phyloP scores from a whole-genome alignment of 2,888 invertebrate genomes.

The Caprella mutica region DNA sequence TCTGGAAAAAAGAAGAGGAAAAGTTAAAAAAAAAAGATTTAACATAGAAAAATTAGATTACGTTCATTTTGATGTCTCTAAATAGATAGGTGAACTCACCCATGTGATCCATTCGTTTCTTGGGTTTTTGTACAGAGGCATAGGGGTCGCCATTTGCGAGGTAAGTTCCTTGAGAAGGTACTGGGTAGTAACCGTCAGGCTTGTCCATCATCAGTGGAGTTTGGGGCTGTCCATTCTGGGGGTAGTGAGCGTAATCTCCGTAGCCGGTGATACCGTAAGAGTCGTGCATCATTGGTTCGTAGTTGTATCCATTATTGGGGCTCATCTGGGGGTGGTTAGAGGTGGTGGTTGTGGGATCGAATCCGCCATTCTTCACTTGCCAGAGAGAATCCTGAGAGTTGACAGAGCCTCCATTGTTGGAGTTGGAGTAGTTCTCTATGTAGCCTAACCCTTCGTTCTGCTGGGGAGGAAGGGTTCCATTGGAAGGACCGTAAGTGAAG shows the following conservation, averaged over 20 bases:
- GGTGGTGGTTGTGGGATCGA: slow-evolving; percentile 32
- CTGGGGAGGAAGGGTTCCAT: background rate
- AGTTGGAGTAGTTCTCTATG: slow-evolving; percentile 82
- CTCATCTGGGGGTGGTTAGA: slow-evolving; percentile 34
- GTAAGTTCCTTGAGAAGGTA: slow-evolving; percentile 29
- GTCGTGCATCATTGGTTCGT: slow-evolving; percentile 51
- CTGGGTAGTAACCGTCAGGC: slow-evolving; percentile 33
- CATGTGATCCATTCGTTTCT: slow-evolving; percentile 74
- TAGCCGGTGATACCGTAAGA: slow-evolving; percentile 58
- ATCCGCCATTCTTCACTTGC: slow-evolving; percentile 62
- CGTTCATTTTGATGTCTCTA: too few relatives aligned
- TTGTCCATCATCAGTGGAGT: slow-evolving; percentile 19
- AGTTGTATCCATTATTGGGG: slow-evolving; percentile 34
- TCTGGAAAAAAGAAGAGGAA: slow-evolving; percentile 76
- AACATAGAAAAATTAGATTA: too few relatives aligned
- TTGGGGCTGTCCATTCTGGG: slow-evolving; percentile 41
- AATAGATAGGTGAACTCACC: too few relatives aligned
- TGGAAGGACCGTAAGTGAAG: slow-evolving; percentile 55
- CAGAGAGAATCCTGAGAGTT: slow-evolving; percentile 88
- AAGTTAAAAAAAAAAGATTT: too few relatives aligned
- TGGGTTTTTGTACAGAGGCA: slow-evolving; percentile 77
- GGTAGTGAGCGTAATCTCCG: slow-evolving; percentile 74
- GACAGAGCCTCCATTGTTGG: slow-evolving; percentile 87
- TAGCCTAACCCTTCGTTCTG: slow-evolving; percentile 67
- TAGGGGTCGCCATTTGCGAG: slow-evolving; percentile 56